phyloP scores from a whole-genome alignment of 2,113 vertebrate genomes.

The Ptilonorhynchus violaceus region DNA sequence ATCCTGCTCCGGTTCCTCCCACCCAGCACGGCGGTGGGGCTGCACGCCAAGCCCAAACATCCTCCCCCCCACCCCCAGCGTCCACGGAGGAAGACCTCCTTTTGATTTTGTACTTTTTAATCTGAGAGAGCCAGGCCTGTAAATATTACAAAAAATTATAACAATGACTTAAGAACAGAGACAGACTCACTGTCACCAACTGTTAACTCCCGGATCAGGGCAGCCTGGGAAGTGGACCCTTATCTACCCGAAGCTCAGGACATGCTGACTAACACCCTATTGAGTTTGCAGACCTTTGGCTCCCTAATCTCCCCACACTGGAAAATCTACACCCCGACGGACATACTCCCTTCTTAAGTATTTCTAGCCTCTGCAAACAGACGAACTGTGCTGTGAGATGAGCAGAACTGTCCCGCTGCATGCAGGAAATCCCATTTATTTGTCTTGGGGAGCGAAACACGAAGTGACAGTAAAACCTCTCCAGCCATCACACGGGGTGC shows the following conservation, averaged over 20 bases:
- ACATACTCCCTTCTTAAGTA: not conserved
- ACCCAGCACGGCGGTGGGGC: not conserved
- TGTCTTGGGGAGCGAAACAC: not conserved
- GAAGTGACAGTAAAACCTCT: not conserved
- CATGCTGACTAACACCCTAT: slow-evolving; percentile 46
- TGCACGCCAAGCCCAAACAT: not conserved
- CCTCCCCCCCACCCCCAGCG: not conserved
- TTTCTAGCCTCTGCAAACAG: not conserved
- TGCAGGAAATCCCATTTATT: not conserved
- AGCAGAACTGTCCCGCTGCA: not conserved
- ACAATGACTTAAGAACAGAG: slow-evolving; percentile 60
- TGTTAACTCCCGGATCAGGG: slow-evolving; percentile 58
- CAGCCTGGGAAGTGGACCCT: slow-evolving; percentile 53
- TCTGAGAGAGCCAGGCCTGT: slow-evolving; percentile 40
- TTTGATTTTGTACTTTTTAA: slow-evolving; percentile 40
- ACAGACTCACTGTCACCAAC: slow-evolving; percentile 65
- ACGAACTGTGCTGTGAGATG: not conserved
- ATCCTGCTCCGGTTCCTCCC: not conserved
- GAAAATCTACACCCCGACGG: not conserved
- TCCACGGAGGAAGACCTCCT: slow-evolving; percentile 20
- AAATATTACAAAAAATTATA: slow-evolving; percentile 42
- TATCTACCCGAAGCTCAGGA: slow-evolving; percentile 62
- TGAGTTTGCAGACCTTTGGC: slow-evolving; percentile 50
- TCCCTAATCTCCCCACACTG: slow-evolving; percentile 24
- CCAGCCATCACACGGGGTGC: accelerated